Percentiles rank a stretch among this genome's conserved stretches.
Conservation (phyloP, 2,797 vertebrate genomes). For the Molossus alvarezi region DNA sequence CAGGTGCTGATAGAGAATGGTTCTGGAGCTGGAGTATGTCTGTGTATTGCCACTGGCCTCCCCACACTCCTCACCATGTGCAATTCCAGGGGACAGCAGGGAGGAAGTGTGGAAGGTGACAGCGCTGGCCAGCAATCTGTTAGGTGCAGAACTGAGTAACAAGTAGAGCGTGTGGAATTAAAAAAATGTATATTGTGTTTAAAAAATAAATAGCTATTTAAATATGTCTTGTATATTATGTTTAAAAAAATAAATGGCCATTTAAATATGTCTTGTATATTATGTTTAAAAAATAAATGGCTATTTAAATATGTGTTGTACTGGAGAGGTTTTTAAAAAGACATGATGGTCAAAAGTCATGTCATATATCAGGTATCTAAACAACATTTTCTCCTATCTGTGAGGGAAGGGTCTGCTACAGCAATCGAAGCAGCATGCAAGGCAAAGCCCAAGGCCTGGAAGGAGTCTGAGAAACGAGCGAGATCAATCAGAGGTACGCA, state of each 20-base stretch:
- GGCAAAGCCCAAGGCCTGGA: neutral
- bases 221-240: neutral
- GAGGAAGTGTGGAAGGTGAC: neutral
- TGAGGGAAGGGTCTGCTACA: neutral
- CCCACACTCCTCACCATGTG: neutral
- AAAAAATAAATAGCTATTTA: neutral
- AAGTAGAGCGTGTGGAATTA: neutral
- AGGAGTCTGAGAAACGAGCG: neutral
- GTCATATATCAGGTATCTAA: neutral
- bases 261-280: neutral
- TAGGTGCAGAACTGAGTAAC: constrained; percentile 5
- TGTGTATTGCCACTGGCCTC: neutral
- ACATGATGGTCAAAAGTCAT: neutral
- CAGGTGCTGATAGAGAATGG: neutral
- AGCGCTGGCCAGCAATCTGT: neutral
- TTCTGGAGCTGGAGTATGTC: neutral
- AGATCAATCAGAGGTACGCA: neutral
- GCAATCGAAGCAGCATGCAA: neutral
- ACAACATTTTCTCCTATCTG: neutral
- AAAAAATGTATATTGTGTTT: neutral
- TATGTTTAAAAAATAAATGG: neutral
- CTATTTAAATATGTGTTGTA: neutral
- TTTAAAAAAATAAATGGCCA: neutral
- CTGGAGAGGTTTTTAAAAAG: neutral
- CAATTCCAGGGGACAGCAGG: neutral